phyloP scores from a whole-genome alignment of 2,888 invertebrate species.

The Lucinisca nassula region DNA sequence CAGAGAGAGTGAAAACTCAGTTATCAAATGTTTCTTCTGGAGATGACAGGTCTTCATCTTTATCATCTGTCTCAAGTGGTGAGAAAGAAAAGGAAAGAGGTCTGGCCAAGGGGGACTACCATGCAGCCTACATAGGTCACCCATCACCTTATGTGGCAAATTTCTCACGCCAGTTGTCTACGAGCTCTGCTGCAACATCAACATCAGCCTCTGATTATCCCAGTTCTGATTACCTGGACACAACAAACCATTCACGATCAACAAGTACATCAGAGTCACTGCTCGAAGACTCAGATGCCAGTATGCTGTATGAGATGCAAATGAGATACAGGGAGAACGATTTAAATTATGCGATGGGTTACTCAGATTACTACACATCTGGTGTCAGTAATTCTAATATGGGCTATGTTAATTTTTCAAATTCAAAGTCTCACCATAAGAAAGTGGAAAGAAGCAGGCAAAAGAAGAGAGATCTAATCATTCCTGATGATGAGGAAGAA shows the following conservation, averaged over 20 bases:
- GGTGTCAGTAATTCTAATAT: neutral
- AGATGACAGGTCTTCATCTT: conserved; percentile 54
- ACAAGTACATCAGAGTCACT: conserved; percentile 40
- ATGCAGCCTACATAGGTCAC: neutral
- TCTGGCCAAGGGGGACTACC: neutral
- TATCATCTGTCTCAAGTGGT: conserved; percentile 53
- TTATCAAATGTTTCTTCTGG: conserved; percentile 19
- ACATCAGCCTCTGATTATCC: neutral
- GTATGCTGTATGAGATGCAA: neutral
- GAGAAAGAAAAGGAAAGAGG: conserved; percentile 33
- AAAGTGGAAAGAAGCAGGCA: neutral
- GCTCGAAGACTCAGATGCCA: conserved; percentile 24
- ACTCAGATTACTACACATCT: neutral
- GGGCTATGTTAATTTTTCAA: neutral
- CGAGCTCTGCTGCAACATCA: neutral
- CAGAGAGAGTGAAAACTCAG: neutral
- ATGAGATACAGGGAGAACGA: neutral
- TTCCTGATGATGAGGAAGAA: conserved; percentile 80
- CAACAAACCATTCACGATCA: conserved; percentile 21
- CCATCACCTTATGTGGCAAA: neutral
- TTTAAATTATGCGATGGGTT: neutral
- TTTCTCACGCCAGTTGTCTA: neutral
- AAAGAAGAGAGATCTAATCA: conserved; percentile 73
- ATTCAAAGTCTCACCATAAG: neutral
- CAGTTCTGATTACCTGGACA: conserved; percentile 30